Conservation (phyloP, 1,140 invertebrate genomes). For the Calephelis nemesis region DNA sequence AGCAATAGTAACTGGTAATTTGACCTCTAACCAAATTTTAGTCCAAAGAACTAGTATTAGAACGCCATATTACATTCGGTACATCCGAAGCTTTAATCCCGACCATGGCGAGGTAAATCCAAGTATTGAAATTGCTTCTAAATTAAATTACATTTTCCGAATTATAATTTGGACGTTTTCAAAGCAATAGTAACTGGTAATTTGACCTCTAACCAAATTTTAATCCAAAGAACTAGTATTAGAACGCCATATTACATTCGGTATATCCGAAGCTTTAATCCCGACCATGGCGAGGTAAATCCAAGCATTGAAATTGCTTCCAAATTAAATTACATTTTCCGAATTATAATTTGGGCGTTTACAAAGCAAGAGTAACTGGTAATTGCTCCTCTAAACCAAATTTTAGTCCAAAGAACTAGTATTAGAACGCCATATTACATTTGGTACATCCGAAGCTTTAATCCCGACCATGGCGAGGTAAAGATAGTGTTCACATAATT, state of each 20-base stretch:
- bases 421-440: background rate
- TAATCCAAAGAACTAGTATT: background rate
- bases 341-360: too few relatives aligned
- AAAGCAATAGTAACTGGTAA: too few relatives aligned
- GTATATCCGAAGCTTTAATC: conserved; percentile 4
- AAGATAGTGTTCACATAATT: conserved; percentile 18
- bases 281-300: background rate
- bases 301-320: too few relatives aligned
- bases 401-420: background rate
- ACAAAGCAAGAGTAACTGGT: too few relatives aligned
- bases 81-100: conserved; percentile 5
- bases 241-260: background rate
- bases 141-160: too few relatives aligned
- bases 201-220: background rate
- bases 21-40: background rate
- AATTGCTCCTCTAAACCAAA: too few relatives aligned
- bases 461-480: conserved; percentile 4
- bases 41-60: background rate
- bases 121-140: too few relatives aligned
- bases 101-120: conserved; percentile 2
- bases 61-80: background rate
- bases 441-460: conserved; percentile 3
- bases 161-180: too few relatives aligned
- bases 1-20: too few relatives aligned
- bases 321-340: too few relatives aligned